Conservation (phyloP, 2,113 vertebrate species). For the Takifugu flavidus region DNA sequence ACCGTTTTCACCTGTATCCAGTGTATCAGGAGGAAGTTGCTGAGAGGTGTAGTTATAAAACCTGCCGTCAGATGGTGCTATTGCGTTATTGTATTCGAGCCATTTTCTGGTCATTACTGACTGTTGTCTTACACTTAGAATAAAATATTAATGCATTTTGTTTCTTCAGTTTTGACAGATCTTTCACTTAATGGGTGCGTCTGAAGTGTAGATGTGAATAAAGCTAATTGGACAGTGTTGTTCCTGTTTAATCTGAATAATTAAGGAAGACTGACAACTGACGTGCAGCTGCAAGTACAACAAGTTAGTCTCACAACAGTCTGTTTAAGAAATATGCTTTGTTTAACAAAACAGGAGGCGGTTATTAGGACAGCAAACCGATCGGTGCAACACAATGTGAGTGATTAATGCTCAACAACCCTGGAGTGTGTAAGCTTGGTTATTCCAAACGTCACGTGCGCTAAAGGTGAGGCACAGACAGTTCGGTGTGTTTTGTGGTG, state of each 20-base stretch:
- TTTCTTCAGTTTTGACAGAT: no score
- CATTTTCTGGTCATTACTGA: not conserved
- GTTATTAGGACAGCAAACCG: not conserved
- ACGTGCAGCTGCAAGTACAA: constrained; percentile 16
- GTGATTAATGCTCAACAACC: constrained; percentile 28
- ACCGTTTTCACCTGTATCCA: no score
- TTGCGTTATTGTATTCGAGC: constrained; percentile 19
- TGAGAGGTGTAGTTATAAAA: constrained; percentile 1
- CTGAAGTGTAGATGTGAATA: no score
- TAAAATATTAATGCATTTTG: not conserved
- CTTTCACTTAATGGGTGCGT: no score
- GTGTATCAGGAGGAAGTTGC: no score
- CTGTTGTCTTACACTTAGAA: not conserved
- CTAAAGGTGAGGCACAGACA: constrained; percentile 18
- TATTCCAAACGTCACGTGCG: constrained; percentile 16
- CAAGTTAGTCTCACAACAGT: constrained; percentile 1
- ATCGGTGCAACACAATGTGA: not conserved
- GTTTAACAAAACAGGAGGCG: constrained; percentile 2
- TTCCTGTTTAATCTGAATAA: not conserved
- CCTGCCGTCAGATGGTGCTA: constrained; percentile 54
- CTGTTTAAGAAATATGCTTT: constrained; percentile 1
- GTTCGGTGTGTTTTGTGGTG: constrained; percentile 32
- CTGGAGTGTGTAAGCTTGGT: constrained; percentile 15
- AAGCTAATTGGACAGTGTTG: no score
- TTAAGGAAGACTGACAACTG: not conserved